These are phyloP conservation scores for Toxotes chatareus DNA, from an alignment of 2,113 vertebrate genomes.

Conservation along the genomic window DNA sequence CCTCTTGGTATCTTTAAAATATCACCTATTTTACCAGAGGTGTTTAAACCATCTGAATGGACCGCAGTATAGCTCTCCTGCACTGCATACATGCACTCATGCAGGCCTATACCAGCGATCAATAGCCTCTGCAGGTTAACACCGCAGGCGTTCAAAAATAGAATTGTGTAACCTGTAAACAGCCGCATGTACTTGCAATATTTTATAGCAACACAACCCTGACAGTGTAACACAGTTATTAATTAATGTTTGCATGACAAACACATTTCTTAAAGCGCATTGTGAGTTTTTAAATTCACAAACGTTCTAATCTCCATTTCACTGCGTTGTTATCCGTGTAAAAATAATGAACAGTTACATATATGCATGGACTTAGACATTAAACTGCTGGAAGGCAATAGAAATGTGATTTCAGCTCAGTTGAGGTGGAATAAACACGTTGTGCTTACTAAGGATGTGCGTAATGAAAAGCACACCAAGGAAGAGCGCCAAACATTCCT, in stretches of 20 bases:
- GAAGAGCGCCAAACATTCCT: slow-evolving; percentile 59
- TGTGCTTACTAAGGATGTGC: slow-evolving; percentile 30
- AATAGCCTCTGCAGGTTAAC: not conserved
- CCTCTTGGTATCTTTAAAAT: not conserved
- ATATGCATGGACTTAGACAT: not conserved
- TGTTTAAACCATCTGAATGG: not conserved
- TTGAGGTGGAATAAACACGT: slow-evolving; percentile 41
- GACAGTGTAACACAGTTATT: not conserved
- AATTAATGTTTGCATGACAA: not conserved
- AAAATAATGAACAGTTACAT: not conserved
- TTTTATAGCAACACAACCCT: not conserved
- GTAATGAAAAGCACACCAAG: slow-evolving; percentile 53
- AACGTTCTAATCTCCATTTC: not conserved
- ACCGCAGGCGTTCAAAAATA: not conserved
- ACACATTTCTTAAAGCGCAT: not conserved
- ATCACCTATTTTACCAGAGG: not conserved
- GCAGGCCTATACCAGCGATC: not conserved
- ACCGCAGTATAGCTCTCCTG: not conserved
- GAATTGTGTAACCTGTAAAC: not conserved
- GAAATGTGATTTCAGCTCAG: slow-evolving; percentile 46
- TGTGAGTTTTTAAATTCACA: not conserved
- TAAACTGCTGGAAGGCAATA: slow-evolving; percentile 38
- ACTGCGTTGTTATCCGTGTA: not conserved
- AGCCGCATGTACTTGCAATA: not conserved
- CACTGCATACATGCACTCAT: not conserved